Conservation (phyloP, 2,888 invertebrate species). For the Cremastinae sp. region DNA sequence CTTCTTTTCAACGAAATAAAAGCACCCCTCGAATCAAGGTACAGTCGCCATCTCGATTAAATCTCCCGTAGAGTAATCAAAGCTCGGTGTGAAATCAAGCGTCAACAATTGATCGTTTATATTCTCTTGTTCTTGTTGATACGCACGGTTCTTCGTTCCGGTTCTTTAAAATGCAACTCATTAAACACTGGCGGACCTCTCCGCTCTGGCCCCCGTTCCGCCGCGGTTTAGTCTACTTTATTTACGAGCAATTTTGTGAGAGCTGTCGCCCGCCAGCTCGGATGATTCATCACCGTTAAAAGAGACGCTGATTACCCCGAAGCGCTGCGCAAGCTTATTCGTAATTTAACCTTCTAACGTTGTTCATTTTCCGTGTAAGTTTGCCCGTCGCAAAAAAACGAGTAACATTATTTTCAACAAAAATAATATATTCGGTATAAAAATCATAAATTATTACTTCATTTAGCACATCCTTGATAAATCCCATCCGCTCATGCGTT, state of each 20-base stretch:
- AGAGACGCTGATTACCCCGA: conserved; percentile 69
- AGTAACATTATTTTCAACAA: conserved; percentile 8
- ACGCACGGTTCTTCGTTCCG: conserved; percentile 10
- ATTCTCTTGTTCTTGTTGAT: conserved; percentile 30
- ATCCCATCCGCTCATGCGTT: too few species aligned
- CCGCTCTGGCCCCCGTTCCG: conserved; percentile 51
- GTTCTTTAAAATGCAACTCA: conserved; percentile 62
- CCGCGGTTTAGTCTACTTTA: conserved; percentile 58
- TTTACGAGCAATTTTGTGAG: conserved; percentile 65
- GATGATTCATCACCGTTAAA: conserved; percentile 69
- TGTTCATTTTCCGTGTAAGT: conserved; percentile 16
- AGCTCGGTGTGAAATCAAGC: conserved; percentile 36
- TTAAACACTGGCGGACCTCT: conserved; percentile 62
- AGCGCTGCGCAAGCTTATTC: conserved; percentile 40
- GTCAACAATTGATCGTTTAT: conserved; percentile 45
- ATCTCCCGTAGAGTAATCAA: conserved; percentile 36
- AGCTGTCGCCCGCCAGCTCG: conserved; percentile 66
- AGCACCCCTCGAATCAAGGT: neutral
- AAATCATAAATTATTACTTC: neutral
- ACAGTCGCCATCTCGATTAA: conserved; percentile 5
- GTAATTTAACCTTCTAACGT: conserved; percentile 30
- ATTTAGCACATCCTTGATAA: neutral
- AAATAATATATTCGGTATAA: neutral
- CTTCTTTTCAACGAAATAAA: conserved; percentile 21
- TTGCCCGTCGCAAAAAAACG: neutral